These are phyloP conservation scores for Papilio gigon DNA, from an alignment of 2,888 invertebrate genomes.

Conservation along the genomic window DNA sequence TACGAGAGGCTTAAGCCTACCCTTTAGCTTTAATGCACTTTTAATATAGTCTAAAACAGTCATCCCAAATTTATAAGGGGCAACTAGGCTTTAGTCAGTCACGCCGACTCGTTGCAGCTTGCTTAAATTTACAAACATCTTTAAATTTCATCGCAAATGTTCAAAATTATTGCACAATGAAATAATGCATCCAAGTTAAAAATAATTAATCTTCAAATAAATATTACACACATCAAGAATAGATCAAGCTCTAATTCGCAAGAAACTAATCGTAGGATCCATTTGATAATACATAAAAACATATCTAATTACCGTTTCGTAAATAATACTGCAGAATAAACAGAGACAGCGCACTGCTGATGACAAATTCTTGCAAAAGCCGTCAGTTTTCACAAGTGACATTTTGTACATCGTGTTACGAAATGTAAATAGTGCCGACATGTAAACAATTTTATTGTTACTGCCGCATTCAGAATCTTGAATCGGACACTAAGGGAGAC, in stretches of 20 bases:
- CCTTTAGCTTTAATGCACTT: too few species aligned
- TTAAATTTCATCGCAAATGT: too few species aligned
- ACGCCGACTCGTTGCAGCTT: too few species aligned
- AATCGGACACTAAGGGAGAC: not conserved
- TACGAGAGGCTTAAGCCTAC: too few species aligned
- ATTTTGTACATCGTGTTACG: constrained; percentile 26
- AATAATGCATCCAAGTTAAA: not conserved
- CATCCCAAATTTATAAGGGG: too few species aligned
- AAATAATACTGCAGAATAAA: constrained; percentile 25
- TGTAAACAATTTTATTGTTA: constrained; percentile 4
- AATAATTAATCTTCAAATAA: constrained; percentile 4
- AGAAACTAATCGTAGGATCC: not conserved
- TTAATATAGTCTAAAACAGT: too few species aligned
- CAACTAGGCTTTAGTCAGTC: too few species aligned
- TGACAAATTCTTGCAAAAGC: constrained; percentile 36
- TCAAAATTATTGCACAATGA: not conserved
- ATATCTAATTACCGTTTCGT: constrained; percentile 17
- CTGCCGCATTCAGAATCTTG: not conserved
- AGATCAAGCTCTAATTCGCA: not conserved
- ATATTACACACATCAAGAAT: not conserved
- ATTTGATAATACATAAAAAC: constrained; percentile 12
- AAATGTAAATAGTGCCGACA: constrained; percentile 16
- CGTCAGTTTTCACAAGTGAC: constrained; percentile 30
- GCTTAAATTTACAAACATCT: too few species aligned
- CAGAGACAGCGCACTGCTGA: constrained; percentile 16